These are phyloP conservation scores for Abrostola tripartita DNA, from an alignment of 2,888 invertebrate species.

Conservation along the genomic window DNA sequence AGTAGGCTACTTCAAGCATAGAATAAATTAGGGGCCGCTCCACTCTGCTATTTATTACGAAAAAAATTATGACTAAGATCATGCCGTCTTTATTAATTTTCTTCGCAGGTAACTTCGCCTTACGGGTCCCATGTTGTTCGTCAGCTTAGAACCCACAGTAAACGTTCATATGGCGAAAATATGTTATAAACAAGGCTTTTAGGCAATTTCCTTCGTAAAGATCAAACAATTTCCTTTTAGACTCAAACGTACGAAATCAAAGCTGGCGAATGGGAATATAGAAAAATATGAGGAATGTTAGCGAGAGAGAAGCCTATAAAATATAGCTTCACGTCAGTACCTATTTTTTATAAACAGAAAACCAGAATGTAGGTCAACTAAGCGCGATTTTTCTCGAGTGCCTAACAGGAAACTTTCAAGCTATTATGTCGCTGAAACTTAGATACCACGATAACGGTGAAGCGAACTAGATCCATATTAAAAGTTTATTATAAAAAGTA, in stretches of 20 bases:
- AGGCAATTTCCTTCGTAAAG: conserved; percentile 69
- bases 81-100: conserved; percentile 18
- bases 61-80: conserved; percentile 15
- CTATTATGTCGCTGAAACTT: conserved; percentile 35
- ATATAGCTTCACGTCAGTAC: conserved; percentile 52
- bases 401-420: conserved; percentile 40
- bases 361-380: conserved; percentile 50
- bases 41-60: conserved; percentile 19
- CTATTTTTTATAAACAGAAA: conserved; percentile 44
- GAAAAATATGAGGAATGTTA: conserved; percentile 52
- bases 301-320: conserved; percentile 51
- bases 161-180: conserved; percentile 53
- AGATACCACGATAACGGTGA: conserved; percentile 33
- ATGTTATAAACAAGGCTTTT: conserved; percentile 66
- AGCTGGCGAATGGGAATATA: conserved; percentile 59
- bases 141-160: conserved; percentile 33
- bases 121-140: conserved; percentile 9
- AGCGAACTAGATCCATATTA: conserved; percentile 20
- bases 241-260: conserved; percentile 62
- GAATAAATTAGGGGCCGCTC: conserved; percentile 32
- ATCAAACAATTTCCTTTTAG: conserved; percentile 73
- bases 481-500: conserved; percentile 29
- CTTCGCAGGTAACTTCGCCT: conserved; percentile 3
- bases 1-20: conserved; percentile 22
- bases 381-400: conserved; percentile 33